A percentile compares a stretch with the other conserved stretches of the same genome.
phyloP scores from a whole-genome alignment of 2,113 vertebrate genomes.

The Clarias macrocephalus region DNA sequence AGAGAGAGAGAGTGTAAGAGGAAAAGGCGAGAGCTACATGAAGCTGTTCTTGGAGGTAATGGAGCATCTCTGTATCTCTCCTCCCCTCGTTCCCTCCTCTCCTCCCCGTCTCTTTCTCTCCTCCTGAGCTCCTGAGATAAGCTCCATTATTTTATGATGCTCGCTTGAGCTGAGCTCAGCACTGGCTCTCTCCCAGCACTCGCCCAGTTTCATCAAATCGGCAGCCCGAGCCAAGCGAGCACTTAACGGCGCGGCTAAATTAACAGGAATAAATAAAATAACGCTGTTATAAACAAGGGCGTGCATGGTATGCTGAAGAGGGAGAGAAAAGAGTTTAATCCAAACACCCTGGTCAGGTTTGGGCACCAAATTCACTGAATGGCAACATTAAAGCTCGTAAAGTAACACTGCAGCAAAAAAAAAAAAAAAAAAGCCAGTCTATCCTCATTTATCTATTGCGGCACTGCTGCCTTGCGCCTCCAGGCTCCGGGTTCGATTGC shows the following conservation, averaged over 20 bases:
- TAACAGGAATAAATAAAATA: slow-evolving; percentile 43
- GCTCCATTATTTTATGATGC: slow-evolving; percentile 76
- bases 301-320: not conserved
- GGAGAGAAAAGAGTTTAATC: not conserved
- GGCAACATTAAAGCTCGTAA: not conserved
- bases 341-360: not conserved
- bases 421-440: not conserved
- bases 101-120: slow-evolving; percentile 46
- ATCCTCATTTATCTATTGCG: too few species aligned
- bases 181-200: slow-evolving; percentile 50
- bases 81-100: slow-evolving; percentile 19
- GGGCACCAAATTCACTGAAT: not conserved
- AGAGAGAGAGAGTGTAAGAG: not conserved
- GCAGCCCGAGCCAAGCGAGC: slow-evolving; percentile 53
- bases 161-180: slow-evolving; percentile 64
- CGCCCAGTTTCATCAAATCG: slow-evolving; percentile 44
- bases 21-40: not conserved
- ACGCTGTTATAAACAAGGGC: slow-evolving; percentile 28
- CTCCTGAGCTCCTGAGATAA: slow-evolving; percentile 63
- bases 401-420: not conserved
- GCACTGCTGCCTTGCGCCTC: too few species aligned
- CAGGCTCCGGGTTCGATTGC: too few species aligned
- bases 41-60: slow-evolving; percentile 1
- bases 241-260: slow-evolving; percentile 56
- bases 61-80: slow-evolving; percentile 47